These are phyloP conservation scores for Dicyrtoma fusca DNA, from an alignment of 2,888 invertebrate genomes.

Conservation along the genomic window DNA sequence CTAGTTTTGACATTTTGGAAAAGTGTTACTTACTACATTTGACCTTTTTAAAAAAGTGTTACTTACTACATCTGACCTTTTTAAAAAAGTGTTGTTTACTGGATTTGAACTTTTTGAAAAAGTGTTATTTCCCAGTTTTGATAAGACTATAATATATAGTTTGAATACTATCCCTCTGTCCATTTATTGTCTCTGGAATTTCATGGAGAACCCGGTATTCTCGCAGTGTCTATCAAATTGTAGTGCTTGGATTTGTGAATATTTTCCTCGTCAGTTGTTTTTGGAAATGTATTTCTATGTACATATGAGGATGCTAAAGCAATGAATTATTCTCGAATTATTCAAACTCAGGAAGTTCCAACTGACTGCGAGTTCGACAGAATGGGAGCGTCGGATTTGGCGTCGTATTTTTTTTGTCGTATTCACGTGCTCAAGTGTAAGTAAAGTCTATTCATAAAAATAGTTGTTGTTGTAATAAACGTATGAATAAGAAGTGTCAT, in stretches of 20 bases:
- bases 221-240: not conserved
- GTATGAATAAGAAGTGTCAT: too few species aligned
- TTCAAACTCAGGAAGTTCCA: slow-evolving; percentile 45
- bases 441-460: too few species aligned
- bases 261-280: slow-evolving; percentile 50
- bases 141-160: too few species aligned
- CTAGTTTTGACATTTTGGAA: too few species aligned
- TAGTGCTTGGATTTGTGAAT: slow-evolving; percentile 46
- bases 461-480: too few species aligned
- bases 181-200: slow-evolving; percentile 38
- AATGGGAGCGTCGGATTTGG: slow-evolving; percentile 31
- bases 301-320: slow-evolving; percentile 49
- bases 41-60: too few species aligned
- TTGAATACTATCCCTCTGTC: too few species aligned
- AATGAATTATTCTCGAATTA: slow-evolving; percentile 42
- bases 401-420: slow-evolving; percentile 43
- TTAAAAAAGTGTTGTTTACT: too few species aligned
- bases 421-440: slow-evolving; percentile 39
- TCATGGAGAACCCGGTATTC: slow-evolving; percentile 29
- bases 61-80: too few species aligned
- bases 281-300: slow-evolving; percentile 45
- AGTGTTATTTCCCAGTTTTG: too few species aligned
- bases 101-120: too few species aligned
- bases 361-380: slow-evolving; percentile 51
- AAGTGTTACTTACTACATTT: too few species aligned